phyloP scores from a whole-genome alignment of 1,140 invertebrate genomes.

The Lepidurus packardi region DNA sequence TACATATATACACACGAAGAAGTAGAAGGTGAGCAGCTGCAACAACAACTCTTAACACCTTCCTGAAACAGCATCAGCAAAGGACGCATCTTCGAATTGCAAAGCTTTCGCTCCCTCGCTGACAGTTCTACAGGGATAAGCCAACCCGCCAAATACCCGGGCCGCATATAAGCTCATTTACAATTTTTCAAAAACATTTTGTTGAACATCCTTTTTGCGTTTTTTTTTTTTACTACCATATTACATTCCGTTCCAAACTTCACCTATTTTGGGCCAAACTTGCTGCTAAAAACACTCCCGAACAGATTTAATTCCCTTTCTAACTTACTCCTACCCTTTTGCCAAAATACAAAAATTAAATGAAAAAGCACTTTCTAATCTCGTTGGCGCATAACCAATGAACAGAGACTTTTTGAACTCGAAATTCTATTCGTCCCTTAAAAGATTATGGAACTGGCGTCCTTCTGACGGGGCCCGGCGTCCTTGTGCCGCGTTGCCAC shows the following conservation, averaged over 20 bases:
- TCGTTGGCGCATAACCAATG: too few relatives aligned
- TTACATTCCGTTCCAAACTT: background rate
- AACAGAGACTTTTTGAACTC: too few relatives aligned
- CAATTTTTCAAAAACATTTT: slow-evolving; percentile 11
- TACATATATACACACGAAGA: background rate
- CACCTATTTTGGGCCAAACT: background rate
- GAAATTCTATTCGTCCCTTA: too few relatives aligned
- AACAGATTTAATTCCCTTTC: background rate
- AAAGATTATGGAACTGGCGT: too few relatives aligned
- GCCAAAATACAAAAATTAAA: too few relatives aligned
- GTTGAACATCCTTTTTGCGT: background rate
- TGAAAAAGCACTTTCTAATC: too few relatives aligned
- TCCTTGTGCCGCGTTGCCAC: too few relatives aligned
- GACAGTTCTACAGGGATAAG: background rate
- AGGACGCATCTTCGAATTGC: background rate
- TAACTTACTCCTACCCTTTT: too few relatives aligned
- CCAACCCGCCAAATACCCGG: background rate
- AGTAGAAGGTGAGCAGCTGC: background rate
- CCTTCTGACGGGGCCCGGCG: too few relatives aligned
- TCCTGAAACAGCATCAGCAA: background rate
- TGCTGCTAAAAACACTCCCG: background rate
- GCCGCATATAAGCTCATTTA: background rate
- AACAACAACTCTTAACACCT: slow-evolving; percentile 19
- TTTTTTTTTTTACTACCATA: background rate
- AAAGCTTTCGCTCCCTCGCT: background rate